Evolutionary conservation across 2,888 invertebrate species (phyloP).

Genomic region (Eucera pruinosa): DNA sequence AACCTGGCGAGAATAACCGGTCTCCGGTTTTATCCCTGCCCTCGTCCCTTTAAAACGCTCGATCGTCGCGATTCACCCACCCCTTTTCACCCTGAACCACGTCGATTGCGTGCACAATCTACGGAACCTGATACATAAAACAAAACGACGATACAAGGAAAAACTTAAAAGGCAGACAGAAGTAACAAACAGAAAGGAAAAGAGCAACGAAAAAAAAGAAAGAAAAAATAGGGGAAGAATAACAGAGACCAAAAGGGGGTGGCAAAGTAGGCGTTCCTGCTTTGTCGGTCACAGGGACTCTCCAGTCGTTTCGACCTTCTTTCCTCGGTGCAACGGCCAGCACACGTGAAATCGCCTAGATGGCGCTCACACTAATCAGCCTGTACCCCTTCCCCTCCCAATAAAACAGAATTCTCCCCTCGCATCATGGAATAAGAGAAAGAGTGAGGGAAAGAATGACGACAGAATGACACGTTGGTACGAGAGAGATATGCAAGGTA

Average conservation of each 20-base stretch:
- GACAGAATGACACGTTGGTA: conserved; percentile 8
- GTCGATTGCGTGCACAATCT: background rate
- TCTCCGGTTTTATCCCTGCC: conserved; percentile 2
- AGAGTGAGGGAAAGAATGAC: conserved; percentile 23
- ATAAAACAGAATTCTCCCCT: too few relatives aligned
- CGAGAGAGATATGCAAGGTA: background rate
- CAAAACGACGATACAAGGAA: background rate
- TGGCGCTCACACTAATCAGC: conserved; percentile 60
- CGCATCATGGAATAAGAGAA: too few relatives aligned
- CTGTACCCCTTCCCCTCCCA: background rate
- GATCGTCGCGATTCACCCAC: conserved; percentile 9
- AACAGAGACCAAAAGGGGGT: background rate
- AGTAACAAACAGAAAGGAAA: background rate
- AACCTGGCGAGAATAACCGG: conserved; percentile 44
- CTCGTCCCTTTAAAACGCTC: conserved; percentile 2
- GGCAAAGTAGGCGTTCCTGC: conserved; percentile 14
- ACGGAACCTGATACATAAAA: background rate
- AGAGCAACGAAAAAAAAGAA: background rate
- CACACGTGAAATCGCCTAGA: conserved; percentile 47
- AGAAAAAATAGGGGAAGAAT: background rate
- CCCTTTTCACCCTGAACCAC: background rate
- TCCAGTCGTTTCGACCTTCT: conserved; percentile 64
- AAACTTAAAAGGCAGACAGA: background rate
- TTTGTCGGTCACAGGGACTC: conserved; percentile 60
- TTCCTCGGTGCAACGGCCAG: conserved; percentile 65